Conservation (phyloP, 2,888 invertebrate species). For the Eupithecia subfuscata region DNA sequence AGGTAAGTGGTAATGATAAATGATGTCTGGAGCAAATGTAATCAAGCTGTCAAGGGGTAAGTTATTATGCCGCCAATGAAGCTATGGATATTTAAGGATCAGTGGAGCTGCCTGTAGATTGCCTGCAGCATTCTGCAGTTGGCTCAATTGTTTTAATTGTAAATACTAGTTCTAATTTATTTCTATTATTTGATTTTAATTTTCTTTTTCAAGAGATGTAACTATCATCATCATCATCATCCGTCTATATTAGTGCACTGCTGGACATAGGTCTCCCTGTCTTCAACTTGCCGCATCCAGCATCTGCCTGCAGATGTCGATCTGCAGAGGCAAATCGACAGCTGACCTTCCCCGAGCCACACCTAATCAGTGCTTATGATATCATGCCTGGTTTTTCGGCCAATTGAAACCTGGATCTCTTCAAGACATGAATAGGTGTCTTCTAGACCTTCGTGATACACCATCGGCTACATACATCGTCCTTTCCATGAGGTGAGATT, state of each 20-base stretch:
- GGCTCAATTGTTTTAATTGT: too few relatives aligned
- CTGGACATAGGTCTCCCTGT: too few relatives aligned
- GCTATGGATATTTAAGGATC: neutral
- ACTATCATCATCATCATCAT: neutral
- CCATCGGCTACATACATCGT: neutral
- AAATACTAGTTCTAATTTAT: too few relatives aligned
- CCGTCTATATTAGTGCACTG: too few relatives aligned
- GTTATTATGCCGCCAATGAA: neutral
- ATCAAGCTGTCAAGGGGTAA: neutral
- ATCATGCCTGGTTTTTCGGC: neutral
- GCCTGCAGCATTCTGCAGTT: too few relatives aligned
- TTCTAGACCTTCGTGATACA: neutral
- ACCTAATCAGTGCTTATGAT: neutral
- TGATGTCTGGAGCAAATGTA: neutral
- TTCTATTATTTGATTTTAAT: too few relatives aligned
- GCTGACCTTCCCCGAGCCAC: too few relatives aligned
- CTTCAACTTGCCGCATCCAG: too few relatives aligned
- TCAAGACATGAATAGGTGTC: neutral
- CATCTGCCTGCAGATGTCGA: too few relatives aligned
- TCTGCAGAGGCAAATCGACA: too few relatives aligned
- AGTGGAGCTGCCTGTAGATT: too few relatives aligned
- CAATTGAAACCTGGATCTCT: neutral
- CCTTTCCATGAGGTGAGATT: neutral
- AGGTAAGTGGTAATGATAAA: constrained; percentile 17
- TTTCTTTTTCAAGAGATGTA: too few relatives aligned